These are phyloP conservation scores for Alligator mississippiensis DNA, from an alignment of 2,113 vertebrate genomes.

Conservation along the genomic window DNA sequence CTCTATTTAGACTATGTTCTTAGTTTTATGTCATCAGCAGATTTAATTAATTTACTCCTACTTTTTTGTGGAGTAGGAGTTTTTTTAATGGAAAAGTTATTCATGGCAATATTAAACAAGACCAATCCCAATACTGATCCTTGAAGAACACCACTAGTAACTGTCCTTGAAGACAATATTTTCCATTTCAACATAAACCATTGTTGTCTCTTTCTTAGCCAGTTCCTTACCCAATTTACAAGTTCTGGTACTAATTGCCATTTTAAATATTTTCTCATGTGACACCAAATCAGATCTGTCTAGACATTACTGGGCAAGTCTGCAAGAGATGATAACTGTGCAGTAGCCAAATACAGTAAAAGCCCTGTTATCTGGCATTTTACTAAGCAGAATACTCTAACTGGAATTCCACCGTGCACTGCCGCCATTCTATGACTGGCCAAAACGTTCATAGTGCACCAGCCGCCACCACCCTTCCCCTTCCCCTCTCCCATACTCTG, in stretches of 20 bases:
- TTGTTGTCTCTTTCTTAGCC: background rate
- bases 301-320: background rate
- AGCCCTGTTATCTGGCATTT: no score
- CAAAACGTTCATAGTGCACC: no score
- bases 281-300: background rate
- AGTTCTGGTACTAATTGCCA: background rate
- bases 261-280: accelerated
- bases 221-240: accelerated
- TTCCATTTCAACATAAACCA: background rate
- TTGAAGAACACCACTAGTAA: background rate
- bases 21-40: background rate
- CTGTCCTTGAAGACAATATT: background rate
- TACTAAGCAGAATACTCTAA: no score
- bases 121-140: background rate
- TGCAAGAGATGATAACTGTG: no score
- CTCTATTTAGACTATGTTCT: background rate
- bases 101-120: background rate
- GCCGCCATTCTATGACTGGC: no score
- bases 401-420: no score
- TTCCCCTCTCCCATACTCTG: no score
- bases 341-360: no score
- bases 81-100: background rate
- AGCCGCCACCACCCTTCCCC: no score
- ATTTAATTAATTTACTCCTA: no score
- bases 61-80: background rate